Evolutionary conservation across 2,797 vertebrate species (phyloP), one percentile per base, ranked within the genome.

Genomic region (Furcifer pardalis): DNA sequence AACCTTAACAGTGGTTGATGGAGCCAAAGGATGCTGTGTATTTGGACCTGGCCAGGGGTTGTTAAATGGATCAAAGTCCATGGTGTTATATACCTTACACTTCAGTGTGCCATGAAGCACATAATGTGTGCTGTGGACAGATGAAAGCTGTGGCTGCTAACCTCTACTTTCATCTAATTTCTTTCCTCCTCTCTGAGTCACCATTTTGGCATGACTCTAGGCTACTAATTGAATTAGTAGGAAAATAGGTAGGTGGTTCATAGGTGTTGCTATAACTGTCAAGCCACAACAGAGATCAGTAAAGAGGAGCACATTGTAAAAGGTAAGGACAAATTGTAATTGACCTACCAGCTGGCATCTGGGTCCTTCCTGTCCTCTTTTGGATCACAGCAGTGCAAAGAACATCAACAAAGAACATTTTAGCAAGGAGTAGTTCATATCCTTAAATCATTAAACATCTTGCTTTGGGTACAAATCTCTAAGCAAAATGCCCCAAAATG

Each of bases 21-120:
- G 10, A 85, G 85, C 27, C 35, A 84, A 91, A 86, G 0, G 72
- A 62, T 17, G 7, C 87, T 87, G 60, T 59, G 84, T 89, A 44
- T 56, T 79, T 89, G 91, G 73, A 32, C 44, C 32, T 25, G 81
- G 56, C 8, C 32, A n/a, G 25, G n/a, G 6, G 42, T 13, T 9
- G 56, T 15, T 77, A 83, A 42, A 69, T 85, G 69, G 63, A 79
- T 27, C 46, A 56, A 40, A 40, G 72, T 87, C 85, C 60, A 37
- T 56, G 62, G 27, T 59, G 15, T 30, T 23, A 15, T 63, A 69
- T 79, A 73, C 42, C 66, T 52, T 82, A 9, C 19, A 66, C 46
- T 83, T 77, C 85, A 90, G 75, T 25, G 81, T 88, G 66, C 40
- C 82, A 89, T 88, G 85, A 87, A 35, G 81, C 88, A 86, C 84